A percentile compares a stretch with the other conserved stretches of the same genome.
Conservation (phyloP, 2,113 vertebrate genomes). For the Dasyurus viverrinus region DNA sequence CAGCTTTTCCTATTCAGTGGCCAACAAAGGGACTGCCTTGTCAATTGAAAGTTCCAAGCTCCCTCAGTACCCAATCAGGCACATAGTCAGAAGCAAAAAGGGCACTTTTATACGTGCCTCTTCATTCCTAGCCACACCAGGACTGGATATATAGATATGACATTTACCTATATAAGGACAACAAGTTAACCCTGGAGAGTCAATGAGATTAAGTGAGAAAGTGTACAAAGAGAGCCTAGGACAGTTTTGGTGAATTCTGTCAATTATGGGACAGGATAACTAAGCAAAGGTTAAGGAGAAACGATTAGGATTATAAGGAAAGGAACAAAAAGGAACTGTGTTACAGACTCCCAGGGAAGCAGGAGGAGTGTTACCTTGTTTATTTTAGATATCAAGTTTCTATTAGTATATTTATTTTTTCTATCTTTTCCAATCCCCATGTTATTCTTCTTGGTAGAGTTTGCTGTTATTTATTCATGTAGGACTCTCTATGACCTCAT, state of each 20-base stretch:
- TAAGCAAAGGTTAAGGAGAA: neutral
- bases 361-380: neutral
- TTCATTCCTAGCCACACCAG: neutral
- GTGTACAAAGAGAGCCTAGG: neutral
- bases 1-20: neutral
- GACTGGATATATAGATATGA: neutral
- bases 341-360: neutral
- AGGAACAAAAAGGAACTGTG: neutral
- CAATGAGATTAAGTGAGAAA: neutral
- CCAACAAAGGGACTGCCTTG: neutral
- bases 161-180: neutral
- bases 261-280: neutral
- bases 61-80: neutral
- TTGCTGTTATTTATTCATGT: neutral
- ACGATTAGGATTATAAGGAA: neutral
- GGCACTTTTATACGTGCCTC: neutral
- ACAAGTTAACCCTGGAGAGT: neutral
- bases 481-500: neutral
- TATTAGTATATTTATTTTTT: neutral
- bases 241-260: neutral
- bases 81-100: neutral
- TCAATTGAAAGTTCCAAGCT: neutral
- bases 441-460: neutral
- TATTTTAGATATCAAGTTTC: neutral
- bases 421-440: neutral